These are phyloP conservation scores for Lithophane ornitopus DNA, from an alignment of 2,888 invertebrate species.

Conservation along the genomic window DNA sequence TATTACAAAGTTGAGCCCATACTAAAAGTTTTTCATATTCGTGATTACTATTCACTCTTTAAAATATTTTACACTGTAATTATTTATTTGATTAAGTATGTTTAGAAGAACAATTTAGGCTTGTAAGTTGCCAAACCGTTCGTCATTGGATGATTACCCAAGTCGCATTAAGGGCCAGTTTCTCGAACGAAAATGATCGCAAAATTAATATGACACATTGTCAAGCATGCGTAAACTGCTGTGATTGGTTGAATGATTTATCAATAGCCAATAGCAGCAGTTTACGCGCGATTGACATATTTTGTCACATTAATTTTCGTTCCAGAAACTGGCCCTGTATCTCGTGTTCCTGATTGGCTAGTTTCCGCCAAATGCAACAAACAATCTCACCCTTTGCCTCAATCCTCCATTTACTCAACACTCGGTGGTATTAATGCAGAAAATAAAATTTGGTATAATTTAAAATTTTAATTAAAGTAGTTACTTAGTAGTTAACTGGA, in stretches of 20 bases:
- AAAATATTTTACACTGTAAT: background rate
- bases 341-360: background rate
- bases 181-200: too few species aligned
- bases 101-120: background rate
- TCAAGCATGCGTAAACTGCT: too few species aligned
- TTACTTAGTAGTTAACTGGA: slow-evolving; percentile 47
- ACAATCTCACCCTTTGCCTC: rapidly evolving
- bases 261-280: too few species aligned
- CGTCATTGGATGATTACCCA: background rate
- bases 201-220: too few species aligned
- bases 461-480: slow-evolving; percentile 61
- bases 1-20: background rate
- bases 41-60: background rate
- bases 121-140: background rate
- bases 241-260: too few species aligned
- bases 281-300: too few species aligned
- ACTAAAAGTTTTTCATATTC: background rate
- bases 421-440: slow-evolving; percentile 27
- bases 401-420: slow-evolving; percentile 29
- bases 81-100: too few species aligned
- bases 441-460: slow-evolving; percentile 55
- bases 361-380: background rate
- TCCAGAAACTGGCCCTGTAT: too few species aligned
- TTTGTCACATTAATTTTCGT: too few species aligned
- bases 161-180: background rate